These are phyloP conservation scores for Microctonus hyperodae DNA, from an alignment of 2,888 invertebrate genomes.

Conservation along the genomic window DNA sequence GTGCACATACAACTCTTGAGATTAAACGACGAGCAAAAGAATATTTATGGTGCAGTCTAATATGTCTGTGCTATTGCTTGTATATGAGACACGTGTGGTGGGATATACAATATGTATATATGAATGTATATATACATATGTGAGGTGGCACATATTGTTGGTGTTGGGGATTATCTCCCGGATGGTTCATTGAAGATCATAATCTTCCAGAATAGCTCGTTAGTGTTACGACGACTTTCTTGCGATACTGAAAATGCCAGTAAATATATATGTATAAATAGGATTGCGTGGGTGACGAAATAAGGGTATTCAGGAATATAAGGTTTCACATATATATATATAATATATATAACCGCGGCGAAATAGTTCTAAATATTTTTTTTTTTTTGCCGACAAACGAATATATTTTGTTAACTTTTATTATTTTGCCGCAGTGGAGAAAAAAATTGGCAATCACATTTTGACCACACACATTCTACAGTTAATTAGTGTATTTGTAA, in stretches of 20 bases:
- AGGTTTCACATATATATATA: not conserved
- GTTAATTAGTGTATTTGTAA: conserved; percentile 19
- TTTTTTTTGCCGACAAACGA: conserved; percentile 8
- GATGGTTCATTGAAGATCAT: conserved; percentile 25
- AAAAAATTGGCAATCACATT: conserved; percentile 5
- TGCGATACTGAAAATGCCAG: conserved; percentile 18
- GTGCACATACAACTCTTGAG: not conserved
- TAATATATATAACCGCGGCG: not conserved
- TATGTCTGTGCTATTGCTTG: conserved; percentile 7
- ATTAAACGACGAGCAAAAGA: conserved; percentile 27
- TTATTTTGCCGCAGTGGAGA: conserved; percentile 3
- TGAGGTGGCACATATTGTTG: conserved; percentile 17
- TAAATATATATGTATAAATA: not conserved
- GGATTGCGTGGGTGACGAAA: conserved; percentile 11
- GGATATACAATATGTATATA: no score
- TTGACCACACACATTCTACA: not conserved
- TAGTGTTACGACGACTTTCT: conserved; percentile 19
- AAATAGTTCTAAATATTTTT: not conserved
- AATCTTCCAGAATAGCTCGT: conserved; percentile 29
- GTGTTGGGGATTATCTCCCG: conserved; percentile 7
- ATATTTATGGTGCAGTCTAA: conserved; percentile 25
- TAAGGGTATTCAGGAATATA: not conserved
- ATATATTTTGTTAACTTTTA: not conserved
- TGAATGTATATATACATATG: not conserved
- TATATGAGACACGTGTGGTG: conserved; percentile 2